Percentiles rank a stretch among this genome's conserved stretches.
Conservation (phyloP, 1,140 invertebrate genomes). For the Oryctes rhinoceros region DNA sequence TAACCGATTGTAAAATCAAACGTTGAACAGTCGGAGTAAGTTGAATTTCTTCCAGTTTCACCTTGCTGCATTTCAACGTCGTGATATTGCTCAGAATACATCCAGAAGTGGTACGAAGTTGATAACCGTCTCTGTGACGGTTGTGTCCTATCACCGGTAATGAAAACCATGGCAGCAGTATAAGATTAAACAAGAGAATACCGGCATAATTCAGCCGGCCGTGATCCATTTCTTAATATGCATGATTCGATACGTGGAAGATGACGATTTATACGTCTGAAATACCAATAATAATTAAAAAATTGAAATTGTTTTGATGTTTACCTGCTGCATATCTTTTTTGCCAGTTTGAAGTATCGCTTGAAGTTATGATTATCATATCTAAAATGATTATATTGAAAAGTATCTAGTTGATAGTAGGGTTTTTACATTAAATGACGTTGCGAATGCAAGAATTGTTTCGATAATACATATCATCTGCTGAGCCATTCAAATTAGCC, state of each 20-base stretch:
- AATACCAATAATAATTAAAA: not conserved
- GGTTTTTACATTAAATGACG: too few relatives aligned
- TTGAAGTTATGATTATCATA: too few relatives aligned
- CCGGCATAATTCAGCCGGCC: conserved; percentile 55
- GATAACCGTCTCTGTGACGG: conserved; percentile 49
- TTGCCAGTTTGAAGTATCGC: too few relatives aligned
- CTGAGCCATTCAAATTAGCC: too few relatives aligned
- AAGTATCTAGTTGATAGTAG: too few relatives aligned
- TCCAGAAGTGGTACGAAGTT: conserved; percentile 32
- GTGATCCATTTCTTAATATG: conserved; percentile 54
- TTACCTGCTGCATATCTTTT: too few relatives aligned
- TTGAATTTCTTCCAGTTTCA: conserved; percentile 41
- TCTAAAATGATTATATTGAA: too few relatives aligned
- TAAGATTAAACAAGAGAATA: conserved; percentile 42
- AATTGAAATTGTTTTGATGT: not conserved
- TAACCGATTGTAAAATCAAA: conserved; percentile 65
- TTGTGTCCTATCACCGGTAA: conserved; percentile 44
- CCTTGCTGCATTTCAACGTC: conserved; percentile 50
- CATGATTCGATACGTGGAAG: conserved; percentile 44
- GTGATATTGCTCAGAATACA: conserved; percentile 45
- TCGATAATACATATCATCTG: too few relatives aligned
- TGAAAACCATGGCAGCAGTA: conserved; percentile 43
- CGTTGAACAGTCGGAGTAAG: conserved; percentile 47
- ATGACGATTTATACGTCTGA: not conserved
- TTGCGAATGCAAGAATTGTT: too few relatives aligned